A percentile compares a stretch with the other conserved stretches of the same genome.
phyloP scores from a whole-genome alignment of 2,888 invertebrate genomes.

The Folsomia manolachei region DNA sequence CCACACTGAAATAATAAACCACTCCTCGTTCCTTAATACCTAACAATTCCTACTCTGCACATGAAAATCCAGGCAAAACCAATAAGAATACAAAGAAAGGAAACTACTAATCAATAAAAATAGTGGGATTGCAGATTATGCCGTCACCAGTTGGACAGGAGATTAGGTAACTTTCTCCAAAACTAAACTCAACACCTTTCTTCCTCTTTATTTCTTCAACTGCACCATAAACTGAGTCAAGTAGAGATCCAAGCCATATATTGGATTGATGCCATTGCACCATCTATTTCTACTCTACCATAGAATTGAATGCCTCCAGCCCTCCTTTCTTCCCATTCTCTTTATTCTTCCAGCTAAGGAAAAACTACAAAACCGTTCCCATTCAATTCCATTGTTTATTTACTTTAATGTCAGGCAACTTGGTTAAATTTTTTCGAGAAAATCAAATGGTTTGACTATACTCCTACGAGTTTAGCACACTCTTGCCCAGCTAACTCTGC shows the following conservation, averaged over 20 bases:
- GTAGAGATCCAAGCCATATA: no score
- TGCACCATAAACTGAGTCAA: no score
- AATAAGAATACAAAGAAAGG: background rate
- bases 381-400: background rate
- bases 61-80: background rate
- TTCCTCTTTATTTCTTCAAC: no score
- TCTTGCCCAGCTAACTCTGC: no score
- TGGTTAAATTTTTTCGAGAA: background rate
- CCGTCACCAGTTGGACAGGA: background rate
- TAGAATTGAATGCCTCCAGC: background rate
- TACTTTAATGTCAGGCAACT: background rate
- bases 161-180: background rate
- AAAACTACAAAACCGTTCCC: background rate
- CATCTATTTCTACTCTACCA: no score
- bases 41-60: no score
- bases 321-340: background rate
- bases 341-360: background rate
- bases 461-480: no score
- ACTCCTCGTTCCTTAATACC: no score
- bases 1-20: no score
- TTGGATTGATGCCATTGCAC: no score
- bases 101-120: background rate
- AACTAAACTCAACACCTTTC: background rate
- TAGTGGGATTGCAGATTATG: background rate
- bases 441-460: background rate